Evolutionary conservation across 2,888 invertebrate genomes (phyloP), one percentile per base, ranked within the genome.

Genomic region (Alloscopus bannaensis): DNA sequence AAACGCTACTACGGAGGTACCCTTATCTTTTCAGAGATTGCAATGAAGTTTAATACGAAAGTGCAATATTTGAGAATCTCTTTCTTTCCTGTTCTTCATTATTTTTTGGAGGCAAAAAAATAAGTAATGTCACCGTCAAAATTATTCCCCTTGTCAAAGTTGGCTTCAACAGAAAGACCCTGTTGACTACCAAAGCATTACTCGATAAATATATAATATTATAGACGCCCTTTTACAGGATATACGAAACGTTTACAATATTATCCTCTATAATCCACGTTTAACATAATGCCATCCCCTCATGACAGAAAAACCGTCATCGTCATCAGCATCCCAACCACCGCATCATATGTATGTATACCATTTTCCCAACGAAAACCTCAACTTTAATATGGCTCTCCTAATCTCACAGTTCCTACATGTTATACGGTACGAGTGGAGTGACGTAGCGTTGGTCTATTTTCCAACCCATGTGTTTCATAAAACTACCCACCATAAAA

Each of bases 401-500:
- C n/a, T n/a, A n/a, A n/a, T n/a, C n/a, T n/a, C n/a, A n/a, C n/a
- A n/a, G n/a, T n/a, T n/a, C n/a, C n/a, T n/a, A n/a, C n/a, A n/a
- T n/a, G n/a, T n/a, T n/a, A n/a, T n/a, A n/a, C 42, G 42, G 20
- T n/a, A 50, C 20, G 20, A 50, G 36, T 36, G 20, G 22, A 50
- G 50, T 50, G 22, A 50, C 13, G 50, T 20, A 50, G 16, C 20
- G 16, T 31, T 59, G 59, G 59, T 59, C 59, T 59, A 59, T 59
- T 59, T 59, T 59, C 59, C 59, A 59, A 59, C 59, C 59, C 59
- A 59, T 16, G 31, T 31, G 31, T 59, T 59, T 59, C 59, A 59
- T 59, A 59, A 59, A 59, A 59, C 31, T 59, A 59, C 59, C 59
- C 59, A 59, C 59, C 59, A 59, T 59, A 31, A 55, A 55, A 55